Evolutionary conservation across 1,140 invertebrate genomes (phyloP), one percentile per base, ranked within the genome.

Genomic region (Megathymus violae): DNA sequence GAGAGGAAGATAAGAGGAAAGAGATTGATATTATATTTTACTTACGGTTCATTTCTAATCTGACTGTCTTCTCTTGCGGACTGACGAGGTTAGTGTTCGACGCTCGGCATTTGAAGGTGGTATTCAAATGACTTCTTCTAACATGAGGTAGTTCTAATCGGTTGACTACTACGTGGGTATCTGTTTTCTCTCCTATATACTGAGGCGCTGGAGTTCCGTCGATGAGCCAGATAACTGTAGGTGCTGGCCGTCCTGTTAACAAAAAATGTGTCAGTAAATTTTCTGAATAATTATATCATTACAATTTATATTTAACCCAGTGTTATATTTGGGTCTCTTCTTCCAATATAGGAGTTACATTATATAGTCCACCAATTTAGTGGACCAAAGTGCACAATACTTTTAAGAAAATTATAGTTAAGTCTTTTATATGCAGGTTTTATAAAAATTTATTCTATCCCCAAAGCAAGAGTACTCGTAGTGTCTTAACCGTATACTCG

Each of bases 51-150:
- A 97, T 93, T 85, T 97, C 96, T 73, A 97, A 91, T 70, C 95
- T 90, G 67, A 96, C 94, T 56, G 94, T 95, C 80, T 95, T 95
- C 82, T 96, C 95, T 43, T 94, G 92, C 0, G 96, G 95, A 69
- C 94, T 93, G 78, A 95, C 96, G 17, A 97, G 93, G 74, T 97
- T 95, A 11, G 96, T 97, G 82, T 97, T 98, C 47, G 94, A 94
- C 0, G 96, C 97, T 79, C 95, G 94, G 84, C 97, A 97, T 84
- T 96, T 97, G 89, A 95, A 96, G 3, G 95, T 96, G 6, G 95
- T 95, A 81, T 97, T 96, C 40, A 97, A 93, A 60, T 97, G 94
- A 58, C 94, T 93, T 68, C 96, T 92, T 65, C 93, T 93, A 41
- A 98, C 91, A 59, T 93, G 92, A 6, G 93, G 92, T 50, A 97